Evolutionary conservation across 2,113 vertebrate species (phyloP), one percentile per base, ranked within the genome.

Genomic region (Peromyscus maniculatus): DNA sequence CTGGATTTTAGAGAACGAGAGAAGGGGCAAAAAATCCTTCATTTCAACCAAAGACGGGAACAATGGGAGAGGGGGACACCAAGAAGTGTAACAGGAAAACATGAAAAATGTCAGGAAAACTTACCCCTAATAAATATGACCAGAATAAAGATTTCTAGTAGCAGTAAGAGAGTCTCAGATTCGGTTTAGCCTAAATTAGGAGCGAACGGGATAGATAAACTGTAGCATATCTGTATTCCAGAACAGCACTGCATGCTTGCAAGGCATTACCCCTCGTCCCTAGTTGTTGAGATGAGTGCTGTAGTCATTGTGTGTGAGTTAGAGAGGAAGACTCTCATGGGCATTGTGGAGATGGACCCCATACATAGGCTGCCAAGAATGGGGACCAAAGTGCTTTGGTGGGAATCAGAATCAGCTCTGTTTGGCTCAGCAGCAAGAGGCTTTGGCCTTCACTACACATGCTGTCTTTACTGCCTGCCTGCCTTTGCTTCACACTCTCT

Each of bases 71-170:
- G 62, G 74, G 21, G 72, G 13, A 80, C 72, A 59, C 24, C 71
- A 95, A 67, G 87, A 31, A 66, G 11, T 94, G 22, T 69, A 77
- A 77, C 39, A 89, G 55, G n/a, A 84, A 72, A 92, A 43, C 72
- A 80, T 84, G 57, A 55, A 82, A 74, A 39, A 55, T 71, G n/a
- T 89, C n/a, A 46, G 31, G 12, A 89, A 80, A 89, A 49, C 36
- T 39, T 95, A 64, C 16, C 24, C 24, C 16, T 39, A 89, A 43
- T 87, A 87, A 78, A 87, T 69, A 72, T 39, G 57, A 59, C 21
- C 43, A n/a, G 16, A 74, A 66, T 74, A 66, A 79, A 59, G 22
- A 55, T 91, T 88, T 79, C 64, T 83, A 72, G 24, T 72, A 66
- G 62, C 66, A 62, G n/a, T 3, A 24, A 86, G 80, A 94, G 36